Evolutionary conservation across 2,888 invertebrate species (phyloP), one percentile per base, ranked within the genome.

Genomic region (Dryobota labecula): DNA sequence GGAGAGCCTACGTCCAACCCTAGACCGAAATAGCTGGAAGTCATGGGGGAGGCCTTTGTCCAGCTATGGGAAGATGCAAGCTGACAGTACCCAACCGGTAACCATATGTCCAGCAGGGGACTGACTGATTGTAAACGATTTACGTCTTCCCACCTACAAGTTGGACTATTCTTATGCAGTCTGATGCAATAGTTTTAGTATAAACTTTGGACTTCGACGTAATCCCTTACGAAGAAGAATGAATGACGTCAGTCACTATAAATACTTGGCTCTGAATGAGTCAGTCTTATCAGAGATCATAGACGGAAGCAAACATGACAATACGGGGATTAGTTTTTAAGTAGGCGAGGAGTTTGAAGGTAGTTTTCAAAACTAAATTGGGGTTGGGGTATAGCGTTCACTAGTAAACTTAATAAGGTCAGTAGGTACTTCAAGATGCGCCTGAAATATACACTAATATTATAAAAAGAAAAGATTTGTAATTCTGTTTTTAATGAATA

Each of bases 231-330:
- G 27, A 56, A 43, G 57, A 30, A 67, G 49, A 67, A 67, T 76
- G 36, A 20, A 8, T 67, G 73, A 68, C 56, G 73, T 57, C 73
- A 76, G 36, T n/a, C 2, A 0, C 43, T 58, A 57, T 30, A 51
- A 49, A 51, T 67, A 57, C n/a, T 47, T 57, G 68, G 53, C 64
- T 45, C 15, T 20, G 49, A 57, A 38, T 73, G 76, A 73, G 33
- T 53, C 51, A 76, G 30, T 58, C 18, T 58, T 45, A 76, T 68
- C 45, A 41, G 30, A 33, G 30, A 53, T 58, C 5, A 13, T 24
- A 36, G 68, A 7, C 45, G 38, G 20, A 76, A 76, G 38, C 33
- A 38, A 45, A 76, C 38, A 58, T 58, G 20, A 51, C n/a, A 20
- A 33, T 56, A 36, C 7, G 43, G 5, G 27, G 53, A 18, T 71